Conservation (phyloP, 2,888 invertebrate genomes). For the Ctenicera cuprea region DNA sequence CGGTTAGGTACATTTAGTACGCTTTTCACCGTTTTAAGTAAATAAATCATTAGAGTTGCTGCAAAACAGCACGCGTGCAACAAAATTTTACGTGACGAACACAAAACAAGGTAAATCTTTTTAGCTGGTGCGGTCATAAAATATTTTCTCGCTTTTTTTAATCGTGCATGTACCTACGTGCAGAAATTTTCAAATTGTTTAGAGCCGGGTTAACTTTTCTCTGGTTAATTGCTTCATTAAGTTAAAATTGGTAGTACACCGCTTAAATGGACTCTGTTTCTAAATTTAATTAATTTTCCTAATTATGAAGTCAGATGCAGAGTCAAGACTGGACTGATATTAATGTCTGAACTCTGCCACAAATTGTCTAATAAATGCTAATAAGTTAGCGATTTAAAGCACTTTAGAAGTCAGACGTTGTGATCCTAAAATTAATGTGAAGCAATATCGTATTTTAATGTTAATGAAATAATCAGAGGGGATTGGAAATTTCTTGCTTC, state of each 20-base stretch:
- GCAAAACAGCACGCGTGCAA: too few relatives aligned
- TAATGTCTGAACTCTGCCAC: conserved; percentile 36
- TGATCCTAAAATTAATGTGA: not conserved
- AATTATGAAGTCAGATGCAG: conserved; percentile 42
- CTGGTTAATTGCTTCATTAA: conserved; percentile 38
- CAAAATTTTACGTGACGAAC: too few relatives aligned
- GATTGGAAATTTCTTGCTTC: too few relatives aligned
- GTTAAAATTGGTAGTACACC: conserved; percentile 40
- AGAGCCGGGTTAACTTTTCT: conserved; percentile 33
- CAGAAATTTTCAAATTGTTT: not conserved
- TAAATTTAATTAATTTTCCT: conserved; percentile 47
- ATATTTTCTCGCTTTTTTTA: conserved; percentile 1
- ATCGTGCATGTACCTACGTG: not conserved
- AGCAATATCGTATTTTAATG: too few relatives aligned
- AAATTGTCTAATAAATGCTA: conserved; percentile 26
- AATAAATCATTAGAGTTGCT: too few relatives aligned
- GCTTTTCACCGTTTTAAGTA: too few relatives aligned
- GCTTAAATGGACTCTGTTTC: conserved; percentile 35
- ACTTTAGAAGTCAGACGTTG: not conserved
- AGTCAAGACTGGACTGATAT: conserved; percentile 23
- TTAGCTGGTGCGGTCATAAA: not conserved
- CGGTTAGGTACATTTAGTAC: too few relatives aligned
- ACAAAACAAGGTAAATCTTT: not conserved
- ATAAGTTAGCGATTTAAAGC: conserved; percentile 17
- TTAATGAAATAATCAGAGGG: too few relatives aligned